Base-by-base conservation (phyloP, 2,113 vertebrate species). In the Electrona antarctica region DNA sequence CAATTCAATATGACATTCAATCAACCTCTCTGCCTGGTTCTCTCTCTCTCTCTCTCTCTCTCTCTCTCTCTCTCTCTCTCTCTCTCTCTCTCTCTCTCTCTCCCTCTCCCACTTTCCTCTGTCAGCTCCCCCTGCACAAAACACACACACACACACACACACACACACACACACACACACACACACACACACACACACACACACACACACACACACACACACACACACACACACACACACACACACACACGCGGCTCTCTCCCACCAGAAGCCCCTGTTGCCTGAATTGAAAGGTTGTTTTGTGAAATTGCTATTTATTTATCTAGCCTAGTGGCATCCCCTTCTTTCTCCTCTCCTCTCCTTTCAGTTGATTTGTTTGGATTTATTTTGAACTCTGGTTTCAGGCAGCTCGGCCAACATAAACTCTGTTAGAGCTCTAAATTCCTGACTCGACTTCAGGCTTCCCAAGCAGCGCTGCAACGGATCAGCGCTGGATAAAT, bases 361-460 rank as follows among this genome's bases (percentile, higher is more conserved):
- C 82, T 85, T 79, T 86, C 74, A 77, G 70, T 82, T 89, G 89
- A 92, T 92, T 92, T 90, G 90, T 92, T 91, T 87, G 78, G 81
- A 80, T 82, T 75, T 80, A 77, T 84, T 52, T 72, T 66, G 65
- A 21, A 90, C 87, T 92, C 84, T 73, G 59, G 89, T 93, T 93
- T 91, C 91, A 77, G 72, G 77, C 74, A 7, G 74, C 79, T 60
- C 55, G 60, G 90, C 91, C 92, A 93, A 93, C 74, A 77, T 91
- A 91, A 91, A 92, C 90, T 80, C 79, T 92, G 87, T 89, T 89
- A 88, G 86, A 87, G 89, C 84, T 86, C 72, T 64, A 83, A 89
- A 92, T 91, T 90, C 89, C 88, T 87, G 81, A 80, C 77, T 63
- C 28, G 77, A 69, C 85, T 87, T 86, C 87, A 82, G 33, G 87